Conservation (phyloP, 1,140 invertebrate genomes). For the Nasonia longicornis region DNA sequence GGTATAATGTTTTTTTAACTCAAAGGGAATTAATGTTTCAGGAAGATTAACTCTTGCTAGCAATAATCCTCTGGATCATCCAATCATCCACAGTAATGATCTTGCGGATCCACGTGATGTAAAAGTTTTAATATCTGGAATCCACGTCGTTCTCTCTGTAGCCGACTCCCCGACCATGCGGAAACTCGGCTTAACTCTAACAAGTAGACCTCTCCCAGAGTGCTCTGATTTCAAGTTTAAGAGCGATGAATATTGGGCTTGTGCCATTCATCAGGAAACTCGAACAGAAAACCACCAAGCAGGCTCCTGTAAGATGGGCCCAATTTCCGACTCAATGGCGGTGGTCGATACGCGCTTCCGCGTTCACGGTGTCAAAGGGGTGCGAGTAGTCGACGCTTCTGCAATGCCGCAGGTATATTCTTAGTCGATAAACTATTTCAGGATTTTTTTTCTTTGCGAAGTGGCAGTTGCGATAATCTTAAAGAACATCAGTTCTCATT, state of each 20-base stretch:
- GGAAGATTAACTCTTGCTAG: slow-evolving; percentile 40
- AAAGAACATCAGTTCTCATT: neutral
- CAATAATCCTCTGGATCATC: slow-evolving; percentile 70
- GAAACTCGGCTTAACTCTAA: slow-evolving; percentile 51
- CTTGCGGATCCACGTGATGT: slow-evolving; percentile 64
- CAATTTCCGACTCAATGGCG: slow-evolving; percentile 58
- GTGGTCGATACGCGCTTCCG: slow-evolving; percentile 68
- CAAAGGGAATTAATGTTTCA: slow-evolving; percentile 1
- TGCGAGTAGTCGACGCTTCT: slow-evolving; percentile 68
- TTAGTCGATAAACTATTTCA: neutral
- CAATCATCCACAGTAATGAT: slow-evolving; percentile 74
- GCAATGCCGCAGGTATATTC: slow-evolving; percentile 59
- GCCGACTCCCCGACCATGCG: slow-evolving; percentile 54
- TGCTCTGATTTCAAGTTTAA: slow-evolving; percentile 51
- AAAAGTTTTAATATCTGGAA: slow-evolving; percentile 64
- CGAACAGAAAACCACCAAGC: slow-evolving; percentile 71
- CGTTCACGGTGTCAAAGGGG: slow-evolving; percentile 65
- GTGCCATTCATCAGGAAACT: slow-evolving; percentile 65
- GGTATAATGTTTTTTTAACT: too few relatives aligned
- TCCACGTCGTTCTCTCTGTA: slow-evolving; percentile 56
- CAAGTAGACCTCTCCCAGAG: slow-evolving; percentile 25
- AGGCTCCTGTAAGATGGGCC: slow-evolving; percentile 74
- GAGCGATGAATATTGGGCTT: slow-evolving; percentile 72
- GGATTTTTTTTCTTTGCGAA: neutral
- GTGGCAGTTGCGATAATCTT: neutral